Percentiles rank a stretch among this genome's conserved stretches.
Conservation (phyloP, 2,797 vertebrate genomes). For the Tachyglossus aculeatus region DNA sequence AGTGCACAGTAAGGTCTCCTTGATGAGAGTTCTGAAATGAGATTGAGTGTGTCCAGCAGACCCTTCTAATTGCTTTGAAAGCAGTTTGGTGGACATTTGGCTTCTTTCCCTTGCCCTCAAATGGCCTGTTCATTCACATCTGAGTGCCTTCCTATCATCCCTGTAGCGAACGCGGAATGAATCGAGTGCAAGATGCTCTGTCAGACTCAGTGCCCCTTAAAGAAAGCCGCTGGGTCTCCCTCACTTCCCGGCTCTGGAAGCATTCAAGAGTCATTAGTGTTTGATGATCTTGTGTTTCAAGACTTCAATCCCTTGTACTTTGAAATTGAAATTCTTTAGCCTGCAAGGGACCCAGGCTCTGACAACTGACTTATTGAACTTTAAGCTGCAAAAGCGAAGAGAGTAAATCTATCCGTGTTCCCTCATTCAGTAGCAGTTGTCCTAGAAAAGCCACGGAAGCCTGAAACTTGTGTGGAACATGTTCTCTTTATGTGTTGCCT, state of each 20-base stretch:
- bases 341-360: constrained; percentile 56
- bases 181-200: constrained; percentile 16
- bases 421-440: constrained; percentile 23
- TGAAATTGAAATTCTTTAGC: constrained; percentile 74
- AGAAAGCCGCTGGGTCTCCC: constrained; percentile 12
- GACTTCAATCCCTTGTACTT: constrained; percentile 69
- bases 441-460: neutral
- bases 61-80: constrained; percentile 34
- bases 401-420: constrained; percentile 55
- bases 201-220: neutral
- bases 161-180: constrained; percentile 25
- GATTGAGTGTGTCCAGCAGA: neutral
- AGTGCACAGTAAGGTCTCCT: neutral
- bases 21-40: constrained; percentile 2
- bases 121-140: constrained; percentile 18
- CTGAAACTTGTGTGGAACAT: neutral
- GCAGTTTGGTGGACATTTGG: neutral
- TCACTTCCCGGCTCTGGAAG: constrained; percentile 37
- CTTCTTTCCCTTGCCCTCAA: neutral
- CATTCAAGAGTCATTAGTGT: constrained; percentile 63
- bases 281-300: constrained; percentile 74
- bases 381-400: constrained; percentile 56
- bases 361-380: constrained; percentile 74
- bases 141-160: constrained; percentile 14
- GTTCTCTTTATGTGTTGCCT: no score